Evolutionary conservation across 2,797 vertebrate species (phyloP), one percentile per base, ranked within the genome.

Genomic region (Graptemys geographica): DNA sequence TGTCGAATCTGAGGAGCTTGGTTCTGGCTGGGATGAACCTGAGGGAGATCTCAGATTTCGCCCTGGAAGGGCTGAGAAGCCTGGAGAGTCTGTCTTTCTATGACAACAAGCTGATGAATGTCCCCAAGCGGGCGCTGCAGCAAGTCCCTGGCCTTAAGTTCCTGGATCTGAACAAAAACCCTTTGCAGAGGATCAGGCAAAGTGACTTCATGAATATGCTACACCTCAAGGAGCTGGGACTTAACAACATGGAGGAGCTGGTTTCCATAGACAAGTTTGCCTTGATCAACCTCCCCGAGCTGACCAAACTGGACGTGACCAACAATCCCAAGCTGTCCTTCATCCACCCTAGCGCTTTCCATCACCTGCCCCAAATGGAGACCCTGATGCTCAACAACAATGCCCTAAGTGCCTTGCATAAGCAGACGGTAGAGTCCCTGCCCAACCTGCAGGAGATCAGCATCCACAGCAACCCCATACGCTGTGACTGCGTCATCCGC

Each of bases 371-470:
- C 82, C 98, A 98, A 72, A 98, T 99, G 97, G 99, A 99, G 97
- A 99, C 99, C 83, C 98, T 99, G 44, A 99, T 99, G 99, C 99
- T 99, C 65, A 99, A 99, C 98, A 99, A 99, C 97, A 99, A 99
- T 16, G 99, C 99, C 91, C 98, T 99, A 96, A 99, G 99, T 94
- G 99, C 99, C 96, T 98, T 99, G 96, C 99, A 99, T 97, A 98
- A 98, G 88, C 98, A 99, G 97, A 98, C 99, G 0, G 98, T 99
- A 79, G 98, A 98, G 72, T 99, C 99, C 74, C 98, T 99, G 96
- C 99, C 99, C 88, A 99, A 98, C 95, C 99, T 99, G 78, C 99
- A 99, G 97, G 99, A 99, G 98, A 99, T 99, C 97, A 99, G 99
- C 96, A 98, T 99, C 97, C 99, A 99, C 93, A 98, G 99, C 96